Evolutionary conservation across 2,888 invertebrate species (phyloP).

Genomic region (Sicus ferrugineus): DNA sequence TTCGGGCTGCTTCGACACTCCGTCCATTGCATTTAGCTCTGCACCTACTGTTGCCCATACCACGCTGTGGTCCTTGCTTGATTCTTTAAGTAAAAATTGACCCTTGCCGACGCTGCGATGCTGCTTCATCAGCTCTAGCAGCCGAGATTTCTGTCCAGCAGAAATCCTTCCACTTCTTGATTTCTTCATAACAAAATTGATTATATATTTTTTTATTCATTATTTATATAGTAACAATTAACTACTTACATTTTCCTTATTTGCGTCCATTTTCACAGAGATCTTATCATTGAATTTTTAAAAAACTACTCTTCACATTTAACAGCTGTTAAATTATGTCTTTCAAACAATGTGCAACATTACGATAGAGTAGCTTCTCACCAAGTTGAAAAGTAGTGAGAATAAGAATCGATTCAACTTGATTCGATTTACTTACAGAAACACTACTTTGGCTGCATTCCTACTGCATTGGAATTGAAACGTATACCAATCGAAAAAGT

Average conservation of each 20-base stretch:
- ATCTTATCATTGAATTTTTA: neutral
- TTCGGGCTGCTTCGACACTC: neutral
- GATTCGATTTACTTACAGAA: slow-evolving; percentile 6
- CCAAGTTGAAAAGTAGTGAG: neutral
- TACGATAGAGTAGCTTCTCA: no score
- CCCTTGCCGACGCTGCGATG: slow-evolving; percentile 4
- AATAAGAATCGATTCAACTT: neutral
- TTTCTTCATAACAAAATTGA: neutral
- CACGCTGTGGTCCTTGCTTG: neutral
- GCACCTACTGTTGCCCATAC: slow-evolving; percentile 1
- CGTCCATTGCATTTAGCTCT: slow-evolving; percentile 10
- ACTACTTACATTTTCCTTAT: neutral
- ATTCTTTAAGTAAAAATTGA: slow-evolving; percentile 4
- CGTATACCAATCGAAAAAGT: neutral
- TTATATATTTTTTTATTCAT: slow-evolving; percentile 9
- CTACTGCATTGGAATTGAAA: slow-evolving; percentile 3
- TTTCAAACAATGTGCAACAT: no score
- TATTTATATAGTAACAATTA: neutral
- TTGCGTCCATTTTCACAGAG: neutral
- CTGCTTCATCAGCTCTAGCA: slow-evolving; percentile 21
- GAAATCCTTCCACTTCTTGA: neutral
- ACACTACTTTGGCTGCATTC: neutral
- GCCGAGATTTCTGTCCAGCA: neutral
- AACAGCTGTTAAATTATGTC: no score
- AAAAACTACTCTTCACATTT: no score